phyloP scores from a whole-genome alignment of 2,113 vertebrate species.

The Nycticryphes semicollaris region DNA sequence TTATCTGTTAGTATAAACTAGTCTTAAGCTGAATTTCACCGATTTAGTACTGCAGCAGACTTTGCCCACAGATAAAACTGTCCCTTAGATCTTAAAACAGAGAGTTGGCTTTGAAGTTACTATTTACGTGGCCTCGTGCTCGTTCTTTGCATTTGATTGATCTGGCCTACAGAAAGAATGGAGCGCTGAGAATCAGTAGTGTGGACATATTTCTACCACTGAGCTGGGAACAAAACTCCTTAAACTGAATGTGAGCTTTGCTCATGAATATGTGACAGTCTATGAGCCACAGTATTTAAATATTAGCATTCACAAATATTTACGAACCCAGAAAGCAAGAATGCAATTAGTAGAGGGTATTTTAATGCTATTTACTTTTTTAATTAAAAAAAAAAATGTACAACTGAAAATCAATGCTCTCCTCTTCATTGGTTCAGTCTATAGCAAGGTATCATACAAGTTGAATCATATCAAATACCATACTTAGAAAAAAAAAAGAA shows the following conservation, averaged over 20 bases:
- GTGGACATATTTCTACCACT: background rate
- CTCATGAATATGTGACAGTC: background rate
- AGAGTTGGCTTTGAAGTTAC: background rate
- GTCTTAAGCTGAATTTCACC: background rate
- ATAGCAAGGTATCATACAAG: constrained; percentile 47
- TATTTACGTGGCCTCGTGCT: background rate
- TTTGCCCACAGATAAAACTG: background rate
- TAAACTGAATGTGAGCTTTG: constrained; percentile 25
- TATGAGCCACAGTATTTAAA: constrained; percentile 41
- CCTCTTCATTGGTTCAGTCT: constrained; percentile 26
- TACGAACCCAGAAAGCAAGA: constrained; percentile 27
- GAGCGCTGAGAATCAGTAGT: constrained; percentile 15
- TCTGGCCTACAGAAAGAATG: background rate
- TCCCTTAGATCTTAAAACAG: background rate
- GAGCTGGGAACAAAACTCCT: constrained; percentile 18
- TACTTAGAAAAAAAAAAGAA: constrained; percentile 38
- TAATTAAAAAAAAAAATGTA: constrained; percentile 52
- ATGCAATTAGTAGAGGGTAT: constrained; percentile 24
- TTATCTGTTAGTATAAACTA: background rate
- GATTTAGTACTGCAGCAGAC: background rate
- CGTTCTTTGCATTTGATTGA: background rate
- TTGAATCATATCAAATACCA: constrained; percentile 51
- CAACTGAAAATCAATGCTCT: constrained; percentile 52
- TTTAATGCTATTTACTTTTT: constrained; percentile 58
- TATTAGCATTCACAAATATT: constrained; percentile 46